These are phyloP conservation scores for Meloidogyne hapla DNA, from an alignment of 1,140 invertebrate genomes.

Conservation along the genomic window DNA sequence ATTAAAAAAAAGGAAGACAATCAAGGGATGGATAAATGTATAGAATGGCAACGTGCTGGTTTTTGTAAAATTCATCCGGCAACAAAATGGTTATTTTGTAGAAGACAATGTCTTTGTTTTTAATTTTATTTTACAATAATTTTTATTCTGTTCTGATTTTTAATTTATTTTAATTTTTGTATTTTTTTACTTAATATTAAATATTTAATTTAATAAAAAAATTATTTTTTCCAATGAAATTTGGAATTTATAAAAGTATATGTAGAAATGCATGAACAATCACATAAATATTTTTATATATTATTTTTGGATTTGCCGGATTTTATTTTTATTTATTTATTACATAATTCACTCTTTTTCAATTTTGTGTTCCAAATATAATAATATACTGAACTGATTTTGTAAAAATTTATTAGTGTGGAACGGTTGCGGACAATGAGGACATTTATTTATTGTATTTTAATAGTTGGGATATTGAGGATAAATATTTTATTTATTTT, in stretches of 20 bases:
- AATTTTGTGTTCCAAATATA: background rate
- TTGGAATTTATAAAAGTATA: background rate
- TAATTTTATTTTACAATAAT: too few relatives aligned
- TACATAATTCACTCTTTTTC: background rate
- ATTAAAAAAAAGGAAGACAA: background rate
- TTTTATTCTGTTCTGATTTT: background rate
- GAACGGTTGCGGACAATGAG: background rate
- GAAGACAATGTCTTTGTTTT: background rate
- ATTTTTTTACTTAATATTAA: background rate
- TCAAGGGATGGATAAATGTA: constrained; percentile 1
- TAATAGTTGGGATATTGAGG: background rate
- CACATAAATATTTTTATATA: too few relatives aligned
- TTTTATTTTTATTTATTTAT: background rate
- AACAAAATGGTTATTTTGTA: constrained; percentile 3
- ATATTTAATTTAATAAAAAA: background rate
- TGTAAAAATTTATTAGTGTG: constrained; percentile 1
- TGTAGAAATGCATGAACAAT: background rate
- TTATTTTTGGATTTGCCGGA: background rate
- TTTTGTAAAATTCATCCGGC: constrained; percentile 2
- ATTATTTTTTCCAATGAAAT: background rate
- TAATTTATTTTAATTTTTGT: too few relatives aligned
- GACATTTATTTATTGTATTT: background rate
- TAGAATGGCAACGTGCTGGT: background rate
- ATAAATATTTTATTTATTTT: background rate
- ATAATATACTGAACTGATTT: background rate